Conservation (phyloP, 2,113 vertebrate genomes). For the Colaptes auratus region DNA sequence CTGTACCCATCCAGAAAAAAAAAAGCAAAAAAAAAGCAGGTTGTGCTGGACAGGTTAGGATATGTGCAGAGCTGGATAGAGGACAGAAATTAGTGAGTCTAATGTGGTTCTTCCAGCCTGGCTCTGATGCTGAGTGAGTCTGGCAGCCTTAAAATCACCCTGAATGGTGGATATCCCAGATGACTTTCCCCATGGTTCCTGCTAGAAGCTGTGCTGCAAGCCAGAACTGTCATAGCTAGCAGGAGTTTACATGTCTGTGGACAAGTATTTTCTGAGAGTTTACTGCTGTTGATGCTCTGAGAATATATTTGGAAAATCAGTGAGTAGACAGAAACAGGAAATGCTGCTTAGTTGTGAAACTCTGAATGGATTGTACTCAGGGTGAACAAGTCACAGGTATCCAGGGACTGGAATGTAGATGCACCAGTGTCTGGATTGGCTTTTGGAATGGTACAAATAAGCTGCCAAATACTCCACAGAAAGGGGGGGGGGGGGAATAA, state of each 20-base stretch:
- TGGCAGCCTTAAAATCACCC: background rate
- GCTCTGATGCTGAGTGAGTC: background rate
- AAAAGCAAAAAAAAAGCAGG: background rate
- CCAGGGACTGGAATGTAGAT: background rate
- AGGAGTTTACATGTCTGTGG: background rate
- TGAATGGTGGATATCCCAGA: background rate
- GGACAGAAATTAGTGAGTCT: background rate
- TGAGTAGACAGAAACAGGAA: background rate
- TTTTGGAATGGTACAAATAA: background rate
- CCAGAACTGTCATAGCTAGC: background rate
- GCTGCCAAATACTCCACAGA: background rate
- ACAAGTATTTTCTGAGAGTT: background rate
- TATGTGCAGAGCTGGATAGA: background rate
- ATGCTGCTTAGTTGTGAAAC: background rate
- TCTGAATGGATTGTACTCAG: background rate
- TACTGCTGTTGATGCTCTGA: background rate
- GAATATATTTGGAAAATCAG: background rate
- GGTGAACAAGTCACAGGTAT: background rate
- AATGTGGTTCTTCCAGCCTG: background rate
- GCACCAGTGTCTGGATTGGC: background rate
- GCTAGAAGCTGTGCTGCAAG: background rate
- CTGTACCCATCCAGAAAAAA: background rate
- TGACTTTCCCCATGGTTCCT: background rate
- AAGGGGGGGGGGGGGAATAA: background rate
- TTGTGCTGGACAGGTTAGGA: background rate